Percentiles rank a stretch among this genome's conserved stretches.
phyloP scores from a whole-genome alignment of 2,797 vertebrate species.

The Peromyscus aztecus region DNA sequence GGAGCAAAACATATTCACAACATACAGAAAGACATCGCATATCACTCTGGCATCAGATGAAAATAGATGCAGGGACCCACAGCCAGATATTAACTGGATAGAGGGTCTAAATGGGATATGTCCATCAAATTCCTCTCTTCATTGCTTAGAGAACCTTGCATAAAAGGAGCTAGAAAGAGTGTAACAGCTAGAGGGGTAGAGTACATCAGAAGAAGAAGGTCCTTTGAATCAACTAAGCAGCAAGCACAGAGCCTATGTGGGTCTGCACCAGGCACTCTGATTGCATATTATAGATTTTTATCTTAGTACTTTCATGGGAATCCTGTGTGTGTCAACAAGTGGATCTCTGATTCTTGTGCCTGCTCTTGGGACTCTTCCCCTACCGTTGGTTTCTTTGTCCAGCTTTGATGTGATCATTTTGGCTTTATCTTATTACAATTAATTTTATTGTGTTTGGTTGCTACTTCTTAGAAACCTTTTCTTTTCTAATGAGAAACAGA shows the following conservation, averaged over 20 bases:
- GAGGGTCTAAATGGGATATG: not conserved
- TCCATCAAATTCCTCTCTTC: not conserved
- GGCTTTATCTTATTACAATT: not conserved
- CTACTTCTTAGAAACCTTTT: not conserved
- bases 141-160: not conserved
- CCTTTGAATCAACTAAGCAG: not conserved
- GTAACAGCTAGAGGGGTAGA: too few species aligned
- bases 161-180: not conserved
- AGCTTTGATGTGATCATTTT: not conserved
- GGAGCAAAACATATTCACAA: too few species aligned
- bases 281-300: not conserved
- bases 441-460: not conserved
- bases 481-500: not conserved
- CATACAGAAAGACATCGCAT: too few species aligned
- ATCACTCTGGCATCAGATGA: not conserved
- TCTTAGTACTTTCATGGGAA: not conserved
- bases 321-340: not conserved
- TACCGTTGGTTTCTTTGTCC: not conserved
- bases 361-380: not conserved
- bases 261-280: not conserved
- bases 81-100: not conserved
- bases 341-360: not conserved
- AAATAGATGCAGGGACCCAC: not conserved
- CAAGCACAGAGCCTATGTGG: not conserved
- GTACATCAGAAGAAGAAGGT: not conserved